These are phyloP conservation scores for Pterobdella sp. DNA, from an alignment of 2,888 invertebrate genomes.

Conservation along the genomic window DNA sequence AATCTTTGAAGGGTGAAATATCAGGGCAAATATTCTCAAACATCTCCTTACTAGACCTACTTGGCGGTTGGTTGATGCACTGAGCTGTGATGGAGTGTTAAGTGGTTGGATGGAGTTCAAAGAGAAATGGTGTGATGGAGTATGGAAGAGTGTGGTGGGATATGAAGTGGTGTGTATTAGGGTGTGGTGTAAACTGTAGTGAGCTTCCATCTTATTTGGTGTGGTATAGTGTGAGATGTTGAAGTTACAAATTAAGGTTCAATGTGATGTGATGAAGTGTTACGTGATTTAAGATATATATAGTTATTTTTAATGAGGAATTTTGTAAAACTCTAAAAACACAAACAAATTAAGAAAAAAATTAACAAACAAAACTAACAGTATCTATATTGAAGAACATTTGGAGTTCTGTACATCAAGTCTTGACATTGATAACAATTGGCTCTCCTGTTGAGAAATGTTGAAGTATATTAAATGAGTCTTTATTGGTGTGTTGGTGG, in stretches of 20 bases:
- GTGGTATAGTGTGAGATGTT: neutral
- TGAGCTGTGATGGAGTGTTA: neutral
- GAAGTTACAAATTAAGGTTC: neutral
- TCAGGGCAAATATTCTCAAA: no score
- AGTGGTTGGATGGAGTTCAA: neutral
- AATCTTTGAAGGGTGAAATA: no score
- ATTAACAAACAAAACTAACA: conserved; percentile 32
- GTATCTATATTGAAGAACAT: conserved; percentile 37
- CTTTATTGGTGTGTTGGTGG: neutral
- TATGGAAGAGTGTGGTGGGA: neutral
- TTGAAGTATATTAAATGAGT: neutral
- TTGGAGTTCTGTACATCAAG: conserved; percentile 36
- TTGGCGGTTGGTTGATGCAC: no score
- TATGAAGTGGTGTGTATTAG: neutral
- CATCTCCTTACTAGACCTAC: no score
- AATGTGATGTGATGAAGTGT: conserved; percentile 12
- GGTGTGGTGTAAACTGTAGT: neutral
- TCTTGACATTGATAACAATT: conserved; percentile 38
- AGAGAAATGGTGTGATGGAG: neutral
- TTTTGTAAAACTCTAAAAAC: neutral
- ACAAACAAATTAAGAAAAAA: neutral
- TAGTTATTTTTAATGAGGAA: neutral
- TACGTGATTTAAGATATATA: neutral
- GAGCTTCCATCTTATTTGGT: neutral
- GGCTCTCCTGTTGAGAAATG: conserved; percentile 25